These are phyloP conservation scores for Lophius piscatorius DNA, from an alignment of 2,113 vertebrate species.

Conservation along the genomic window DNA sequence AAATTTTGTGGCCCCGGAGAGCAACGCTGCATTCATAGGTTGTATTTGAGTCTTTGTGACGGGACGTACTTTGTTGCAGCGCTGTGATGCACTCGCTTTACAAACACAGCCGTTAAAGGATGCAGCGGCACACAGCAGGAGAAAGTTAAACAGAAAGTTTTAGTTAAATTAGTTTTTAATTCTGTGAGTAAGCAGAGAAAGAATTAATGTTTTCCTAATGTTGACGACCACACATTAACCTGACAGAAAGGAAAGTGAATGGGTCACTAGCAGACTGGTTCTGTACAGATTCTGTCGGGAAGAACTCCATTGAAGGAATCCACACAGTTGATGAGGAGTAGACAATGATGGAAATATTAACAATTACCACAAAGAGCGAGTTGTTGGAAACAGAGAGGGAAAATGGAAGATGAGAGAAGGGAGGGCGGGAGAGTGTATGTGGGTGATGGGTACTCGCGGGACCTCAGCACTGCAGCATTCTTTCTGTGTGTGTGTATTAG, in stretches of 20 bases:
- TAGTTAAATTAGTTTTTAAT: too few species aligned
- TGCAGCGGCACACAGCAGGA: too few species aligned
- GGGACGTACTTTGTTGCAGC: too few species aligned
- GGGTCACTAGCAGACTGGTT: not conserved
- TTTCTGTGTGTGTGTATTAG: slow-evolving; percentile 56
- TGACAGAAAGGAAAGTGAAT: not conserved
- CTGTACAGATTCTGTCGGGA: not conserved
- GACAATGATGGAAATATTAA: slow-evolving; percentile 63
- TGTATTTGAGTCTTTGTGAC: too few species aligned
- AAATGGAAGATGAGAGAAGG: slow-evolving; percentile 59
- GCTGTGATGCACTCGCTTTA: too few species aligned
- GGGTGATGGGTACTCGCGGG: slow-evolving; percentile 73
- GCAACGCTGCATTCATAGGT: too few species aligned
- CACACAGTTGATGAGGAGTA: slow-evolving; percentile 34
- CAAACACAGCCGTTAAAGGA: too few species aligned
- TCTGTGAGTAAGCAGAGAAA: too few species aligned
- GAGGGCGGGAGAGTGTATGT: slow-evolving; percentile 59
- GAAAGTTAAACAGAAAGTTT: too few species aligned
- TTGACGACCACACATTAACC: slow-evolving; percentile 2
- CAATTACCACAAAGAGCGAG: slow-evolving; percentile 62
- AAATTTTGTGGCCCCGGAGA: too few species aligned
- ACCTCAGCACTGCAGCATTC: slow-evolving; percentile 79
- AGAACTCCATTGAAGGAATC: not conserved
- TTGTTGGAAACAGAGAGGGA: slow-evolving; percentile 54
- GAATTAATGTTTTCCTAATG: not conserved